A percentile compares a stretch with the other conserved stretches of the same genome.
These are phyloP conservation scores for Xestia sexstrigata DNA, from an alignment of 2,888 invertebrate genomes.

Conservation along the genomic window DNA sequence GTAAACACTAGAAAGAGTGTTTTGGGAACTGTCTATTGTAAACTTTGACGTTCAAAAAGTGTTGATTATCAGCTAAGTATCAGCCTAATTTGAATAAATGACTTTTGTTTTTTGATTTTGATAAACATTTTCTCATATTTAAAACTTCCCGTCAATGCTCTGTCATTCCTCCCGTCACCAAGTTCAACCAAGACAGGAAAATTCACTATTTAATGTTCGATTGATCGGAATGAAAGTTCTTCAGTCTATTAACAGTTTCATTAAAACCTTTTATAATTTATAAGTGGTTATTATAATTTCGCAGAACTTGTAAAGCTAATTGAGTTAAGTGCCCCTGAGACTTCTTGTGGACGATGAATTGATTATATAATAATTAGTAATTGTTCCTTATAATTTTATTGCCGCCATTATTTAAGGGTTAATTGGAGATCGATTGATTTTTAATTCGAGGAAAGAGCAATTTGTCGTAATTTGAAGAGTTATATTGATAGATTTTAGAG, in stretches of 20 bases:
- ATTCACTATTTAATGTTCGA: background rate
- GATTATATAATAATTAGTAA: slow-evolving; percentile 41
- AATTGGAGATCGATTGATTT: slow-evolving; percentile 37
- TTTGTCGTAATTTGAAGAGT: slow-evolving; percentile 22
- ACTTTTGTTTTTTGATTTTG: no score
- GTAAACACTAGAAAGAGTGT: no score
- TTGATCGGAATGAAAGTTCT: background rate
- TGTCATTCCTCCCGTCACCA: background rate
- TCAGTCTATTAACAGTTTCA: slow-evolving; percentile 7
- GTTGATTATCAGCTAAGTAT: no score
- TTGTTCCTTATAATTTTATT: slow-evolving; percentile 40
- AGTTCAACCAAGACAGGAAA: background rate
- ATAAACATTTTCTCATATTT: no score
- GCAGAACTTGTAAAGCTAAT: slow-evolving; percentile 43
- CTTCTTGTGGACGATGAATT: slow-evolving; percentile 23
- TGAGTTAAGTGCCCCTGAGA: slow-evolving; percentile 41
- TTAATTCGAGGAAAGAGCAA: slow-evolving; percentile 19
- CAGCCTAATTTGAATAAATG: no score
- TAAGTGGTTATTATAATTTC: slow-evolving; percentile 36
- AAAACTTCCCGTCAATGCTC: no score
- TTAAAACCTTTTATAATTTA: slow-evolving; percentile 8
- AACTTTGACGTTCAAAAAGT: no score
- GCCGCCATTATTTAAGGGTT: slow-evolving; percentile 35
- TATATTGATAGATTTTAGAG: background rate
- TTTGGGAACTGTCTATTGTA: no score